Evolutionary conservation across 2,797 vertebrate species (phyloP), one percentile per base, ranked within the genome.

Genomic region (Paratrypauchen microcephalus): DNA sequence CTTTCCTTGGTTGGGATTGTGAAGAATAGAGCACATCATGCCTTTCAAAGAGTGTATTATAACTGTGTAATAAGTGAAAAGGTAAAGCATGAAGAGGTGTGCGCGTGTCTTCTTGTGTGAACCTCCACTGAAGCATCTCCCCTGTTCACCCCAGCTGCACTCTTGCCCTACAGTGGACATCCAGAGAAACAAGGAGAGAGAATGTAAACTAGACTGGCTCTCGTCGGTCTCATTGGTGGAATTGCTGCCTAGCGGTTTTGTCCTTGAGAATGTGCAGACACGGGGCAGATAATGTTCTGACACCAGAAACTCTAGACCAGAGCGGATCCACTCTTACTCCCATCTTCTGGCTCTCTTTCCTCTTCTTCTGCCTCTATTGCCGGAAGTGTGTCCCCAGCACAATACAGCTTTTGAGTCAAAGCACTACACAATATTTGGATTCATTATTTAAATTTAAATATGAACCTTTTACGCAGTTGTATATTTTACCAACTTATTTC

Each of bases 181-280:
- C 74, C 84, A 86, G 76, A 73, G 68, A 55, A 64, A 66, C 73
- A 65, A 61, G 71, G 72, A 72, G 72, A 62, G 73, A 65, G 72
- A 80, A 81, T 88, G 82, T 86, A 86, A 91, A 88, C 87, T 78
- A 80, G 83, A 81, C 86, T 82, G 69, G 77, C 80, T 78, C 84
- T 81, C 70, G 86, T 74, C 61, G 39, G 77, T 79, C 90, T 87
- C 83, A 89, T 89, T 89, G 87, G 86, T 88, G 85, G 82, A 85
- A 79, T 86, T 74, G 24, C 70, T 80, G 80, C 80, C 71, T 88
- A 83, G 90, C 84, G 67, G 81, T 89, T 89, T 85, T 91, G 93
- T 90, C 94, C 93, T 94, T 94, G 93, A 93, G 89, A 94, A 93
- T 93, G 94, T 94, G 92, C 94, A 93, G 92, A 94, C 94, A 92